These are phyloP conservation scores for Danio kyathit DNA, from an alignment of 2,797 vertebrate genomes.

Conservation along the genomic window DNA sequence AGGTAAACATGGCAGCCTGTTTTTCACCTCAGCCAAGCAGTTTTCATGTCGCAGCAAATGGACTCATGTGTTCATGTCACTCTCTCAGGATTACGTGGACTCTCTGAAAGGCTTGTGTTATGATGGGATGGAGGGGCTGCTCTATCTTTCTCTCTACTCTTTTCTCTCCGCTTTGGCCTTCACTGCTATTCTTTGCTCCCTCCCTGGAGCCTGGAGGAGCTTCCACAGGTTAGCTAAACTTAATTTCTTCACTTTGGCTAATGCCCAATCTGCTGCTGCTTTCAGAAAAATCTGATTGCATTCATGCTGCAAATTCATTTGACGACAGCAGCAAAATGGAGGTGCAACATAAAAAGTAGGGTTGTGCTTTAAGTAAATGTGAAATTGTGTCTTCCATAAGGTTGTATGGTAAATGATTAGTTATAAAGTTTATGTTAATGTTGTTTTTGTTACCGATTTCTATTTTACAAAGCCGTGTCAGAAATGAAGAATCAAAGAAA, in stretches of 20 bases:
- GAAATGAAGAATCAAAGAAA: neutral
- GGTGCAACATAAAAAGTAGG: neutral
- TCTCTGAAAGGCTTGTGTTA: conserved; percentile 91
- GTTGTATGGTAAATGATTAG: neutral
- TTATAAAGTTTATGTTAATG: neutral
- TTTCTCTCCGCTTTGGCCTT: conserved; percentile 87
- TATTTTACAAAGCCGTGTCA: neutral
- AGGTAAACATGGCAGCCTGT: conserved; percentile 77
- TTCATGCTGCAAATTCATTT: neutral
- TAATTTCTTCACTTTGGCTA: neutral
- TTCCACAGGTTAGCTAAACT: conserved; percentile 83
- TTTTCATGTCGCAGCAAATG: no score
- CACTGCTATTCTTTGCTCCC: conserved; percentile 89
- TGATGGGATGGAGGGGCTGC: conserved; percentile 90
- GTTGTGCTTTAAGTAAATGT: neutral
- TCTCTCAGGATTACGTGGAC: conserved; percentile 86
- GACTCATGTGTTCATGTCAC: conserved; percentile 19
- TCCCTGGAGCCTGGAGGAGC: conserved; percentile 91
- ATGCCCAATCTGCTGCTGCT: neutral
- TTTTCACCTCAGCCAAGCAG: neutral
- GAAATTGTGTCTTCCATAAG: neutral
- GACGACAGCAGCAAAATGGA: neutral
- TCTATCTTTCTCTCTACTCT: conserved; percentile 85
- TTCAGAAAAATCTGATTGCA: neutral
- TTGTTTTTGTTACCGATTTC: neutral